Base-by-base conservation (phyloP, 2,888 invertebrate genomes). In the Erynnis tages region DNA sequence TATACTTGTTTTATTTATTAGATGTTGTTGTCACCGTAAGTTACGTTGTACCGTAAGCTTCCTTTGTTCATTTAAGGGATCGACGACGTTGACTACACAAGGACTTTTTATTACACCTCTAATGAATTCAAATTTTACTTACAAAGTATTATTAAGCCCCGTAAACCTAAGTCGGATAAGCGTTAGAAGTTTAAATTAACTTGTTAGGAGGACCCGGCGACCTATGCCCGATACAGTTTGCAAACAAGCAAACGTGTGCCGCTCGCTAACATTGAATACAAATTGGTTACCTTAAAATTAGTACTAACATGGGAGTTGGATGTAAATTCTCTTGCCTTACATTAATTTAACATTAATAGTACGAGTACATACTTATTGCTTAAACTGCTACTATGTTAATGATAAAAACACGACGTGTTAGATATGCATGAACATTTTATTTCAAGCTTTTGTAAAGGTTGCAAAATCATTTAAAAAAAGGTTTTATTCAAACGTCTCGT, bases 151-250 rank as follows among this genome's bases (percentile, higher is more conserved):
- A 73, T 72, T 67, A 73, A 72, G 68, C 71, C 69, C 66, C 71
- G 69, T 75, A 73, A 73, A 68, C 62, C 64, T 73, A 75, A 79
- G 70, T 73, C 73, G 72, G 77, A 76, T 79, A 71, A 79, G 70
- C 78, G 69, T 72, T 73, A 69, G 71, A 82, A 84, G 81, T 82
- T 82, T 80, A 81, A 83, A 83, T 82, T 85, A 82, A 78, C 81
- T 82, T 79, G 82, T 80, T 79, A 74, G 75, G 70, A 66, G 54
- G 61, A 62, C 65, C 58, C 69, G 60, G 62, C 66, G 68, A 62
- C 60, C 61, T 63, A 53, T 57, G 54, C 54, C 54, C 56, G 50
- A 54, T 57, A 71, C 68, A 74, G 71, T 73, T 76, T 72, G 70
- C 71, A 78, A 79, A 76, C 76, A 76, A 66, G 62, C 68, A 68